phyloP scores from a whole-genome alignment of 2,888 invertebrate genomes.

The Lasiommata megera region DNA sequence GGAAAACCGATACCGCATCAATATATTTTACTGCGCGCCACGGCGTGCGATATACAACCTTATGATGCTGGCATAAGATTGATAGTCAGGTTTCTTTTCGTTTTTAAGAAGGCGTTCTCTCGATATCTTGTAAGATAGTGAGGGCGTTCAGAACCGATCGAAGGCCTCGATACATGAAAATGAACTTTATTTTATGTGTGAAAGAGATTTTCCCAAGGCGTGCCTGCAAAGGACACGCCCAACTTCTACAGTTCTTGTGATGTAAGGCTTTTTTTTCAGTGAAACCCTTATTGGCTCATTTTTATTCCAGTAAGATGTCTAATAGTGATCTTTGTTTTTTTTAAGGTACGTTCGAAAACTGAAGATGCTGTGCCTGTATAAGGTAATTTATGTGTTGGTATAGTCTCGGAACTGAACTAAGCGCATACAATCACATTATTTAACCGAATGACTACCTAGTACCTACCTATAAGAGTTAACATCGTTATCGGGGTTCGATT shows the following conservation, averaged over 20 bases:
- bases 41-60: constrained; percentile 47
- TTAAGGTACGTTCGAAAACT: constrained; percentile 29
- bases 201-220: constrained; percentile 67
- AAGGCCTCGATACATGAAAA: constrained; percentile 71
- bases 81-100: constrained; percentile 40
- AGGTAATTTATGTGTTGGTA: constrained; percentile 19
- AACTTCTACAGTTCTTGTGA: constrained; percentile 54
- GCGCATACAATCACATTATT: neutral
- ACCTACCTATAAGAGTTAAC: no score
- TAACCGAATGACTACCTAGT: no score
- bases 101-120: constrained; percentile 78
- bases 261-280: constrained; percentile 55
- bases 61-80: constrained; percentile 48
- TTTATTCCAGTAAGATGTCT: constrained; percentile 37
- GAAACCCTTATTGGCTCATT: constrained; percentile 52
- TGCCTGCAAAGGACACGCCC: constrained; percentile 70
- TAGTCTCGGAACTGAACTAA: no score
- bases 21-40: constrained; percentile 68
- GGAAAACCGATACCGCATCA: constrained; percentile 81
- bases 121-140: constrained; percentile 80
- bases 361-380: constrained; percentile 27
- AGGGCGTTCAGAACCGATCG: constrained; percentile 78
- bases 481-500: no score
- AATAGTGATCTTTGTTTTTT: constrained; percentile 21
- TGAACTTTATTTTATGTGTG: constrained; percentile 66